Percentiles rank a stretch among this genome's conserved stretches.
These are phyloP conservation scores for Heliconius ismenius DNA, from an alignment of 2,888 invertebrate genomes.

Conservation along the genomic window DNA sequence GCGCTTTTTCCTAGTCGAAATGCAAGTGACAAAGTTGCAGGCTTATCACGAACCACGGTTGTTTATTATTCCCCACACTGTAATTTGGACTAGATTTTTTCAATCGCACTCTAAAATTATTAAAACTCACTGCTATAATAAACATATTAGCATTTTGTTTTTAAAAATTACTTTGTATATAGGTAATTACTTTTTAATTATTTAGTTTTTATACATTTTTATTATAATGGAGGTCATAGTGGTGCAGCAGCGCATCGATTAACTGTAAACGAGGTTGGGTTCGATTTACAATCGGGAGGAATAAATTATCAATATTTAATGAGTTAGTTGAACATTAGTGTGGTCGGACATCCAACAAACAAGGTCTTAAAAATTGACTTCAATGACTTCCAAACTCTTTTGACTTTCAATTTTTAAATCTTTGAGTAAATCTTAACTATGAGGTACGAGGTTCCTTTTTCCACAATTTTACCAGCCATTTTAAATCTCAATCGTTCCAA, in stretches of 20 bases:
- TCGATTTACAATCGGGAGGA: too few relatives aligned
- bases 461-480: not conserved
- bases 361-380: too few relatives aligned
- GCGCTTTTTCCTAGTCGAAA: slow-evolving; percentile 41
- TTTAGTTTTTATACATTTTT: not conserved
- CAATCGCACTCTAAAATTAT: slow-evolving; percentile 6
- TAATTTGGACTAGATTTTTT: slow-evolving; percentile 11
- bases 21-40: slow-evolving; percentile 40
- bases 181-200: not conserved
- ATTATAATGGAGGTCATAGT: too few relatives aligned
- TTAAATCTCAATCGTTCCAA: slow-evolving; percentile 10
- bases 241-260: too few relatives aligned
- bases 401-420: too few relatives aligned
- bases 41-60: slow-evolving; percentile 30
- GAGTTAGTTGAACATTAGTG: too few relatives aligned
- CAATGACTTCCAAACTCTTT: too few relatives aligned
- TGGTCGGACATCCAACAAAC: too few relatives aligned
- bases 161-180: not conserved
- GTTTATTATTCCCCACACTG: slow-evolving; percentile 16
- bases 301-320: too few relatives aligned
- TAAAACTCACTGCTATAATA: not conserved
- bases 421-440: not conserved
- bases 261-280: too few relatives aligned
- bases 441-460: not conserved
- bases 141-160: not conserved